Evolutionary conservation across 2,113 vertebrate species (phyloP), one percentile per base, ranked within the genome.

Genomic region (Talpa occidentalis): DNA sequence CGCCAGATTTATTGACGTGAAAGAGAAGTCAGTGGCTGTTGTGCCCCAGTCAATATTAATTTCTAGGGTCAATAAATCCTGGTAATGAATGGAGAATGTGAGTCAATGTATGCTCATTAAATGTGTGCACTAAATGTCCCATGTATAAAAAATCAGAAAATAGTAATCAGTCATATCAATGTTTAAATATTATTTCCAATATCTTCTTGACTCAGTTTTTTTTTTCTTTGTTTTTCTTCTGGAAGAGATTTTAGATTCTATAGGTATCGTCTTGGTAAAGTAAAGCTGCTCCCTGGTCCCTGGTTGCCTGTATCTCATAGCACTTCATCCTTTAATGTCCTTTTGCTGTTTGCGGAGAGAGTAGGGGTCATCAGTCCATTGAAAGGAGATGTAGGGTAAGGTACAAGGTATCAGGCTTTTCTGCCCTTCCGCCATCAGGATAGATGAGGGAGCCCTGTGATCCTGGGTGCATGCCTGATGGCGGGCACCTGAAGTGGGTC

Each of bases 41-140:
- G 93, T 92, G 67, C 81, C 67, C 88, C 69, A 95, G 95, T 97
- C 95, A 89, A 95, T 97, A 97, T 92, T 96, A 93, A 97, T 97
- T 96, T 94, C 94, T 96, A 94, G 85, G 77, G 77, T 94, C 97
- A 95, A 96, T 97, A 97, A 97, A 97, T 97, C 92, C 85, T 95
- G 69, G 92, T 97, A 95, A 97, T 96, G 96, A 97, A 82, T 93
- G 69, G 35, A 82, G 88, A 94, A 92, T 94, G 70, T 67, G 73
- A 95, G 94, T 82, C 92, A 79, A 78, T 82, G 56, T 79, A 66
- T 72, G 60, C 92, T 96, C 74, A 95, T 95, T 96, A 97, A 81
- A 95, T 72, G 94, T 95, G 93, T 83, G 94, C 94, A 91, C 52
- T 74, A 94, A 96, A 96, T 93, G 35, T 62, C 64, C 59, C 88